A percentile compares a stretch with the other conserved stretches of the same genome.
Conservation (phyloP, 2,113 vertebrate species). For the Etheostoma cragini region DNA sequence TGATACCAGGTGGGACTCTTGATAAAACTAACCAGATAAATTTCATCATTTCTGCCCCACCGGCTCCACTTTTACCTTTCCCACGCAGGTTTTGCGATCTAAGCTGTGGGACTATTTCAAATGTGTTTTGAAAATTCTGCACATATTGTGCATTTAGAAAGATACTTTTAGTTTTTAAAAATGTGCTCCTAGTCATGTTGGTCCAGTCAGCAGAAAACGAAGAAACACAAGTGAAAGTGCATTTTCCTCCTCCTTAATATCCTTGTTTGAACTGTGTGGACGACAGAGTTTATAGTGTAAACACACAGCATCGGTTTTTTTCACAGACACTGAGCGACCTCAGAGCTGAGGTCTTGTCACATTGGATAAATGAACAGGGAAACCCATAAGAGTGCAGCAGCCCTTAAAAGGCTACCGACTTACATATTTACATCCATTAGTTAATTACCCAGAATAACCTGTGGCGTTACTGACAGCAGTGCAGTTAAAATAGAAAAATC, state of each 20-base stretch:
- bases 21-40: background rate
- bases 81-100: background rate
- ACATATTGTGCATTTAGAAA: background rate
- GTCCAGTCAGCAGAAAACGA: constrained; percentile 45
- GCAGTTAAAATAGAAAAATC: constrained; percentile 74
- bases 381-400: background rate
- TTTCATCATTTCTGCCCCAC: background rate
- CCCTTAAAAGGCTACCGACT: constrained; percentile 54
- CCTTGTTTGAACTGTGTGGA: constrained; percentile 37
- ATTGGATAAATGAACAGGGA: background rate
- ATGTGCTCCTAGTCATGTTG: background rate
- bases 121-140: background rate
- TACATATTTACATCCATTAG: constrained; percentile 55
- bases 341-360: background rate
- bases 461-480: constrained; percentile 55
- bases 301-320: constrained; percentile 38
- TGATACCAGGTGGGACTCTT: background rate
- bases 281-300: constrained; percentile 43
- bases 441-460: constrained; percentile 76
- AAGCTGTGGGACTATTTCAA: too few species aligned
- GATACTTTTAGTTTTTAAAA: background rate
- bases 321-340: constrained; percentile 26
- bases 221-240: constrained; percentile 1
- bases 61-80: constrained; percentile 1
- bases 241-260: background rate